These are phyloP conservation scores for Xerus rutilus DNA, from an alignment of 2,797 vertebrate species.

Conservation along the genomic window DNA sequence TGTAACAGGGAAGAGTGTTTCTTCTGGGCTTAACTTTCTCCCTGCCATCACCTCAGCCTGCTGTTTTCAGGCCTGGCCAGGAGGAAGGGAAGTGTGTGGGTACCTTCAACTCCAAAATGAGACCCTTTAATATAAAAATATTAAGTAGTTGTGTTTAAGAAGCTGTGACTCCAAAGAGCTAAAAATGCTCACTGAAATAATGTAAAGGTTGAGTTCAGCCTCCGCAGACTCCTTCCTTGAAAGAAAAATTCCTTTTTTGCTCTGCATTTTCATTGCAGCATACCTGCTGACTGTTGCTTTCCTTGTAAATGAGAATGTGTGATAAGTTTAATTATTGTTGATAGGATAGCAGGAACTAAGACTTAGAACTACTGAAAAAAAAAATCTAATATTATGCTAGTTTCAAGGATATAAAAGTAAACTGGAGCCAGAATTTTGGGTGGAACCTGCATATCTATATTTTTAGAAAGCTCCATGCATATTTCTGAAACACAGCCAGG, in stretches of 20 bases:
- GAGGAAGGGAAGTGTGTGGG: rapidly evolving
- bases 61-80: not conserved
- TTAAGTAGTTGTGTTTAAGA: not conserved
- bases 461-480: conserved; percentile 18
- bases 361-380: conserved; percentile 17
- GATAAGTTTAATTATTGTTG: conserved; percentile 43
- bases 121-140: not conserved
- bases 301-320: conserved; percentile 13
- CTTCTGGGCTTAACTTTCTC: not conserved
- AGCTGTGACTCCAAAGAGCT: not conserved
- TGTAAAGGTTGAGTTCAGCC: not conserved
- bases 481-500: conserved; percentile 21
- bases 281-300: not conserved
- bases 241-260: not conserved
- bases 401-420: conserved; percentile 28
- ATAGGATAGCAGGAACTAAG: conserved; percentile 23
- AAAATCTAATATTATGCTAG: not conserved
- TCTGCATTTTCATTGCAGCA: conserved; percentile 4
- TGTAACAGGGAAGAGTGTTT: not conserved
- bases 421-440: conserved; percentile 1
- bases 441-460: not conserved
- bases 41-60: not conserved
- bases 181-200: not conserved
- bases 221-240: not conserved
- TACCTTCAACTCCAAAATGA: not conserved